phyloP scores from a whole-genome alignment of 2,888 invertebrate genomes.

The Polylopha cassiicola region DNA sequence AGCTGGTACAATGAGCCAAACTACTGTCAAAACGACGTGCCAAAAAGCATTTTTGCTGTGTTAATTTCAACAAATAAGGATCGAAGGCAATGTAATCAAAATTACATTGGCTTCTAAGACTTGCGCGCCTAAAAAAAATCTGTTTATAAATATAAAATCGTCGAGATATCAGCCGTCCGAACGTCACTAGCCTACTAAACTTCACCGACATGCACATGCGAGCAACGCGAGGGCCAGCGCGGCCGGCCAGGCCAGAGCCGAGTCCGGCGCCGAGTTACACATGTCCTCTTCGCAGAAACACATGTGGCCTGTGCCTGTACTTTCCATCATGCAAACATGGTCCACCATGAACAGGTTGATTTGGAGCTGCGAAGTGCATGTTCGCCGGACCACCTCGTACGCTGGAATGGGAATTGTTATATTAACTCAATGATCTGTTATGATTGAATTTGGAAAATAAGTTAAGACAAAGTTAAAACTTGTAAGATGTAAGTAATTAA shows the following conservation, averaged over 20 bases:
- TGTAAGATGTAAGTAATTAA: neutral
- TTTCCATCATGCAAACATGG: constrained; percentile 99
- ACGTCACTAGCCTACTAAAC: constrained; percentile 47
- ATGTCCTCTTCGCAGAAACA: constrained; percentile 98
- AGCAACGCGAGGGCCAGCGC: constrained; percentile 49
- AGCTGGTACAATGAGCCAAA: no score
- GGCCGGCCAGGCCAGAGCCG: constrained; percentile 43
- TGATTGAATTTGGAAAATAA: no score
- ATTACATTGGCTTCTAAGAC: constrained; percentile 25
- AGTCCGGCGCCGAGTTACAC: constrained; percentile 81
- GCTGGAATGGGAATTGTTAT: constrained; percentile 80
- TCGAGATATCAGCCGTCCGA: constrained; percentile 43
- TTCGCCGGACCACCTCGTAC: constrained; percentile 93
- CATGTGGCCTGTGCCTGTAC: constrained; percentile 98
- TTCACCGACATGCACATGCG: constrained; percentile 75
- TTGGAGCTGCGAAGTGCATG: constrained; percentile 94
- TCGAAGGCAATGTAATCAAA: no score
- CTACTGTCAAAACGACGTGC: no score
- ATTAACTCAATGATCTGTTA: no score
- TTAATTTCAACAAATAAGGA: no score
- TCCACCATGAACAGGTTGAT: constrained; percentile 98
- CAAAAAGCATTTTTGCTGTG: no score
- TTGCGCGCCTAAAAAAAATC: constrained; percentile 7
- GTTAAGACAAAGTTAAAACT: no score
- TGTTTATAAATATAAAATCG: constrained; percentile 11